Evolutionary conservation across 2,797 vertebrate genomes (phyloP), one percentile per base, ranked within the genome.

Genomic region (Cossypha polioptera): DNA sequence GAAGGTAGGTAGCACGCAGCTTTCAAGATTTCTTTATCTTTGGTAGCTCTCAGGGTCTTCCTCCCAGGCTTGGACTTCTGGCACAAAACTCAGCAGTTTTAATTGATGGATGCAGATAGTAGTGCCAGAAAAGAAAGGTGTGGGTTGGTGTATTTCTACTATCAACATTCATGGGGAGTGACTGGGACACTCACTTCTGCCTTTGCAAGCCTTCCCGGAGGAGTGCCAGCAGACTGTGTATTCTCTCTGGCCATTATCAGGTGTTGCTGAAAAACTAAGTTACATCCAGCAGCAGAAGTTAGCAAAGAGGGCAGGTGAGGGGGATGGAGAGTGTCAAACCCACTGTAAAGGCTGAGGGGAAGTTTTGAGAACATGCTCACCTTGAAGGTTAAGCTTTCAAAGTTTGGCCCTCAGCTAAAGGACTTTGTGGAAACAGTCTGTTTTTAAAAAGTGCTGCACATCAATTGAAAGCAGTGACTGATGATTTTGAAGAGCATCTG

Each of bases 11-110:
- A 95, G 72, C 16, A 18, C 25, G 78, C 54, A 75, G 25, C 24
- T 55, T 80, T 90, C 45, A 68, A 78, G 75, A 88, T 58, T 71
- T 69, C 86, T 50, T 94, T 92, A 75, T 86, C 87, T 90, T 80
- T 88, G 61, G 16, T 80, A 51, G 42, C 35, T 92, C 6, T 68
- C 54, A 35, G 4, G 0, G 28, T 78, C 54, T 88, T 86, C 26
- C 35, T 88, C 16, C 7, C 6, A 75, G 76, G 33, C 69, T 26
- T 67, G 54, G 47, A 50, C 45, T 73, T 66, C 45, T 76, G 65
- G 15, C 38, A 42, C 9, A 8, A 66, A 89, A 51, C 38, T 74
- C 55, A 53, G 48, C 40, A 59, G 16, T 85, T 93, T 85, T 76
- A 67, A 45, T 36, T 54, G 57, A 50, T 65, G 59, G 48, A 14